Evolutionary conservation across 2,797 vertebrate species (phyloP).

Genomic region (Brachymystax lenok): DNA sequence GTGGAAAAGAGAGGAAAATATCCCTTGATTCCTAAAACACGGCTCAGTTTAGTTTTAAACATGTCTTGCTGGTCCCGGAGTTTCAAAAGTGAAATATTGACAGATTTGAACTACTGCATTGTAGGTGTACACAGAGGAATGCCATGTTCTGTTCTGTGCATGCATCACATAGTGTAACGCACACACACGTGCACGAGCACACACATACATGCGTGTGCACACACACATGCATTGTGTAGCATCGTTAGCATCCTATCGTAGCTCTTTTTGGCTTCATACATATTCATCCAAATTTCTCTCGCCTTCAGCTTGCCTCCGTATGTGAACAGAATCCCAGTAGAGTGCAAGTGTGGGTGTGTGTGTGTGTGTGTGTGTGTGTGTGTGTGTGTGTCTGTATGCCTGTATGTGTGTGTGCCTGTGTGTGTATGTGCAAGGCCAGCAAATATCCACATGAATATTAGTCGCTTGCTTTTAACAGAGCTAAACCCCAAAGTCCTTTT

Average conservation of each 20-base stretch:
- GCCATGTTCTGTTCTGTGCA: neutral
- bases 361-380: too few relatives aligned
- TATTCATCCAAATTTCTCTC: conserved; percentile 5
- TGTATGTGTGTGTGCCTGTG: too few relatives aligned
- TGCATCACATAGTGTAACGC: neutral
- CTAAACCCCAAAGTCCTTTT: neutral
- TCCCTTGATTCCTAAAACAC: neutral
- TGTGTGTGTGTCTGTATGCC: too few relatives aligned
- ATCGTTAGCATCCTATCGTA: neutral
- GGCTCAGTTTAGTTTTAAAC: neutral
- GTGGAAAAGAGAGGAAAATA: neutral
- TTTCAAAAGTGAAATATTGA: neutral
- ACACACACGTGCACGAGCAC: neutral
- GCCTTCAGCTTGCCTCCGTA: neutral
- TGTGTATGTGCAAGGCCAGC: neutral
- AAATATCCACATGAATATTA: conserved; percentile 4
- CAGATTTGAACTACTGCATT: neutral
- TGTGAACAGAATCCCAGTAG: neutral
- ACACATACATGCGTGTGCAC: neutral
- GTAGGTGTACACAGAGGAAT: neutral
- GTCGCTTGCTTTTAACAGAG: neutral
- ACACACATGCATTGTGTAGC: neutral
- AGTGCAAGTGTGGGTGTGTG: neutral
- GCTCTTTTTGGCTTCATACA: neutral
- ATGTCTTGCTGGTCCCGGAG: neutral